phyloP scores from a whole-genome alignment of 2,888 invertebrate species.

The Micoletzkya japonica region DNA sequence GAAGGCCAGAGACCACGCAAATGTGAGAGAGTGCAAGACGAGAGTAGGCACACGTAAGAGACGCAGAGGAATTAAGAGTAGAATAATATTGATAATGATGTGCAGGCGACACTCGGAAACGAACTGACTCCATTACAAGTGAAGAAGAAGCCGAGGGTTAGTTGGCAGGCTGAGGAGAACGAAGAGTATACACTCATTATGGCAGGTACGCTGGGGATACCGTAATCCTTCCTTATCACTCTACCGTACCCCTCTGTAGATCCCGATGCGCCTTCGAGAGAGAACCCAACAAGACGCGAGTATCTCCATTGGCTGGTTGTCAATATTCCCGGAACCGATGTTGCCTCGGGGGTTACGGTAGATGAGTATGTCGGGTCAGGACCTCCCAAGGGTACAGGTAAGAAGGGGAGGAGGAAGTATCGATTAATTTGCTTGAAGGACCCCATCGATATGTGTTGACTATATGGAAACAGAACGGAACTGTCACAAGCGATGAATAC shows the following conservation, averaged over 20 bases:
- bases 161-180: slow-evolving; percentile 70
- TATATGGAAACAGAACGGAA: slow-evolving; percentile 67
- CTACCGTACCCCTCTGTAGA: slow-evolving; percentile 68
- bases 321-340: slow-evolving; percentile 78
- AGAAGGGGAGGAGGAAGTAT: slow-evolving; percentile 4
- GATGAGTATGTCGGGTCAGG: slow-evolving; percentile 80
- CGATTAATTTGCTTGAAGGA: slow-evolving; percentile 61
- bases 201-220: slow-evolving; percentile 72
- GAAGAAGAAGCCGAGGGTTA: slow-evolving; percentile 74
- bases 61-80: background rate
- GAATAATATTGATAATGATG: background rate
- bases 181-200: slow-evolving; percentile 78
- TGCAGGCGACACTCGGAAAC: slow-evolving; percentile 50
- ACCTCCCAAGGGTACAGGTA: slow-evolving; percentile 71
- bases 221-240: slow-evolving; percentile 11
- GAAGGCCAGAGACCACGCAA: too few relatives aligned
- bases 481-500: slow-evolving; percentile 7
- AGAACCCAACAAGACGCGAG: slow-evolving; percentile 78
- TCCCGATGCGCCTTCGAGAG: slow-evolving; percentile 85
- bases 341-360: slow-evolving; percentile 76
- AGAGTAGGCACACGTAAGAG: background rate
- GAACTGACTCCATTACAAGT: slow-evolving; percentile 61
- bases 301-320: slow-evolving; percentile 88
- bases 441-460: slow-evolving; percentile 80
- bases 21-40: too few relatives aligned